phyloP scores from a whole-genome alignment of 2,888 invertebrate species.

The Agrenia bidenticulata region DNA sequence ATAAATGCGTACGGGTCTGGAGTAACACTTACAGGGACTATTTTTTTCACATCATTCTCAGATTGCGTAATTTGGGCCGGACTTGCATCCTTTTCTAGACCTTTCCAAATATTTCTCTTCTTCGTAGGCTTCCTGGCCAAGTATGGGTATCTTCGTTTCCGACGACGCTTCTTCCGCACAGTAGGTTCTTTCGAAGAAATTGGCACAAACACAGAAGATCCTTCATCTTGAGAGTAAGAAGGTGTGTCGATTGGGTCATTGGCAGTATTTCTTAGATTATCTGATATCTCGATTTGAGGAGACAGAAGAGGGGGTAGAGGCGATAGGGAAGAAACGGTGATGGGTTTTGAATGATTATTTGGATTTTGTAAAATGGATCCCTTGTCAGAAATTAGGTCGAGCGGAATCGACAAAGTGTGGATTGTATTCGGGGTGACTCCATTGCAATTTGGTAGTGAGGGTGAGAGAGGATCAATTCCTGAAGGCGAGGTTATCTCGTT shows the following conservation, averaged over 20 bases:
- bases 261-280: not conserved
- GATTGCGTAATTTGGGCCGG: not conserved
- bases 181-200: not conserved
- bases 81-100: constrained; percentile 1
- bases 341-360: too few species aligned
- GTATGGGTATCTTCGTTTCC: constrained; percentile 10
- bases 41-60: not conserved
- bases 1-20: constrained; percentile 10
- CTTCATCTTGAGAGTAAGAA: not conserved
- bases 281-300: not conserved
- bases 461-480: too few species aligned
- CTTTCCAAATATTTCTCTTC: not conserved
- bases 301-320: not conserved
- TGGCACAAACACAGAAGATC: not conserved
- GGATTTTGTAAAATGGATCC: too few species aligned
- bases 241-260: not conserved
- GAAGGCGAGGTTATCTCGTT: too few species aligned
- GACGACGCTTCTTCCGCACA: not conserved
- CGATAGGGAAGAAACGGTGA: not conserved
- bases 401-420: too few species aligned
- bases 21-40: not conserved
- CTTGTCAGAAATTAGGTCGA: too few species aligned
- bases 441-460: too few species aligned
- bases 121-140: constrained; percentile 6
- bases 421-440: too few species aligned